Base-by-base conservation (phyloP, 2,113 vertebrate genomes). In the Noturus placidus region DNA sequence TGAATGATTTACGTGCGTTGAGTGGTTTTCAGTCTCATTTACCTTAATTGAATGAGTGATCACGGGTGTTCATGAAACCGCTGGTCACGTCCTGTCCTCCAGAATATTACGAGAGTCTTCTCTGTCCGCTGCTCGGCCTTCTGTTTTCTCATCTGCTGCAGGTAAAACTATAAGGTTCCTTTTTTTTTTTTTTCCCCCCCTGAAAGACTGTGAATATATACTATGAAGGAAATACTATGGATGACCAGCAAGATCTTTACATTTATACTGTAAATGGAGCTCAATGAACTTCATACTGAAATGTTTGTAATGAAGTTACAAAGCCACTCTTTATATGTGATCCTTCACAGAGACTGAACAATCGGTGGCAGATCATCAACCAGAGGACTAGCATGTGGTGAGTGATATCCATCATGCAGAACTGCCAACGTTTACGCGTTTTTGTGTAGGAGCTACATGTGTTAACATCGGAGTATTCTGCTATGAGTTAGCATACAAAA, bases 281-380 rank as follows among this genome's bases (percentile, higher is more conserved):
- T 30, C 25, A 11, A 11, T 65, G 25, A 14, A 65, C 11, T 14
- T 54, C 52, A 54, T 54, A 56, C 54, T 30, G 10, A 67, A 67
- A 67, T 33, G 33, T 35, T 70, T 20, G 33, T 22, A 79, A 54
- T 19, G 22, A 8, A 25, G 13, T 57, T 81, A 11, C 4, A 22
- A 63, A 61, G 59, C 10, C 52, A 46, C 35, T 50, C 9, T n/a
- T 50, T 5, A 25, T 50, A 15, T 65, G 15, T 50, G 85, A 90
- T 91, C 87, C 9, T 92, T 85, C 89, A 82, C 94, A 99, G 98
- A 97, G 97, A 91, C 95, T 99, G 91, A 97, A 95, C 86, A 92
- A 95, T 88, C 98, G 97, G 92, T 99, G 98, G 98, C 96, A 98
- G 89, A 91, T 97, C 92, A 97, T 99, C 94, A 98, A 94, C 91